Conservation (phyloP, 2,797 vertebrate genomes). For the Meda fulgida region DNA sequence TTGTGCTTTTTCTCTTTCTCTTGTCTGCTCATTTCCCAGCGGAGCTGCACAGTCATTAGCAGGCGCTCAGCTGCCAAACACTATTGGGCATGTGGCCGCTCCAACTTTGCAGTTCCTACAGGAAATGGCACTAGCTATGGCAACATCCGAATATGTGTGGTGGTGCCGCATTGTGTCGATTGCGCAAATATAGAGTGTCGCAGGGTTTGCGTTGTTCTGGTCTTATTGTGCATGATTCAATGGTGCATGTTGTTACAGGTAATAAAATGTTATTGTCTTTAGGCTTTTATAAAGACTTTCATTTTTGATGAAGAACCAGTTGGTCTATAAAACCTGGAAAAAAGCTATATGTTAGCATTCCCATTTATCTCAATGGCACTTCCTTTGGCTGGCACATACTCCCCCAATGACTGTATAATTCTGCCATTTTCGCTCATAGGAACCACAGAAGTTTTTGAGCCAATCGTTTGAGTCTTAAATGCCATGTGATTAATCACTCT, state of each 20-base stretch:
- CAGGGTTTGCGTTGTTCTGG: neutral
- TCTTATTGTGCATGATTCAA: neutral
- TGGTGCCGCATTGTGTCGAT: neutral
- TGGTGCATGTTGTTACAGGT: neutral
- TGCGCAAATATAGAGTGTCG: neutral
- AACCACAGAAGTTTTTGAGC: neutral
- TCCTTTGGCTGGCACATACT: neutral
- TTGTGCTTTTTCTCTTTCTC: conserved; percentile 46
- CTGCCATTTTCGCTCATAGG: neutral
- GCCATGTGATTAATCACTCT: neutral
- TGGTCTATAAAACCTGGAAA: neutral
- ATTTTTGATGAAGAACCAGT: neutral
- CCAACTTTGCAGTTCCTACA: conserved; percentile 26
- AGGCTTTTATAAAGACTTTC: neutral
- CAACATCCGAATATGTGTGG: conserved; percentile 37
- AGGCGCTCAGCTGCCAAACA: conserved; percentile 56
- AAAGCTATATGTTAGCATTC: neutral
- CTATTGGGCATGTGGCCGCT: conserved; percentile 37
- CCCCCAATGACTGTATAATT: neutral
- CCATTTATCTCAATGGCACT: neutral
- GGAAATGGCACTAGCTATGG: conserved; percentile 20
- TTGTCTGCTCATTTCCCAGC: conserved; percentile 58
- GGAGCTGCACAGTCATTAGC: conserved; percentile 60
- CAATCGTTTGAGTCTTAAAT: neutral
- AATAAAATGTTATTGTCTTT: neutral